Percentiles rank a stretch among this genome's conserved stretches.
These are phyloP conservation scores for Diadegma fenestrale DNA, from an alignment of 2,888 invertebrate genomes.

Conservation along the genomic window DNA sequence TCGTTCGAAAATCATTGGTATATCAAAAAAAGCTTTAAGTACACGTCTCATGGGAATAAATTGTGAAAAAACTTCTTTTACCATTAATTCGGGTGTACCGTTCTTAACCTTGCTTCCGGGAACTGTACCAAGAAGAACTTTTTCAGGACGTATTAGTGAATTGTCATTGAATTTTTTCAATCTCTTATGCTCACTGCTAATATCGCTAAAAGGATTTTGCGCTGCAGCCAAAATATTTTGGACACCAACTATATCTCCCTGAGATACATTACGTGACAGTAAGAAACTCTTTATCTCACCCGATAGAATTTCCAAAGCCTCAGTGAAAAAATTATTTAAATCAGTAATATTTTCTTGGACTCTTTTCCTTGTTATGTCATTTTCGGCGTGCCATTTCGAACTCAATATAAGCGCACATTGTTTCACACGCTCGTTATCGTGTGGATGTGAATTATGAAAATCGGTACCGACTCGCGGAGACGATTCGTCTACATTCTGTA, in stretches of 20 bases:
- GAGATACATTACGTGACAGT: conserved; percentile 7
- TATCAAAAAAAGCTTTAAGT: conserved; percentile 61
- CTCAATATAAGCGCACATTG: conserved; percentile 8
- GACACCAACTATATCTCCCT: conserved; percentile 10
- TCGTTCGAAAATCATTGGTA: conserved; percentile 47
- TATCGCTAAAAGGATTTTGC: conserved; percentile 12
- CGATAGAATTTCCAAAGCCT: conserved; percentile 15
- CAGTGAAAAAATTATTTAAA: conserved; percentile 4
- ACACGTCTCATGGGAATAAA: conserved; percentile 60
- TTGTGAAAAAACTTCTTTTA: conserved; percentile 51
- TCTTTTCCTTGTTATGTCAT: conserved; percentile 8
- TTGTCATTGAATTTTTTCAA: conserved; percentile 6
- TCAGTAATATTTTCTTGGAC: conserved; percentile 19
- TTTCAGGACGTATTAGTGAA: conserved; percentile 8
- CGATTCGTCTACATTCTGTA: background rate
- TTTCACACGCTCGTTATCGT: conserved; percentile 3
- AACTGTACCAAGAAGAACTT: too few species aligned
- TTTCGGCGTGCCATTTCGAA: conserved; percentile 15
- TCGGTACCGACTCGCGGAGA: background rate
- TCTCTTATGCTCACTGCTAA: conserved; percentile 22
- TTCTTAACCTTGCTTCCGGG: background rate
- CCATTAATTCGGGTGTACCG: background rate
- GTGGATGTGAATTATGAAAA: conserved; percentile 14
- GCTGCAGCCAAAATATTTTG: conserved; percentile 7
- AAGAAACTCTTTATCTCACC: conserved; percentile 7